Evolutionary conservation across 2,888 invertebrate species (phyloP), one percentile per base, ranked within the genome.

Genomic region (Drosophila birchii): DNA sequence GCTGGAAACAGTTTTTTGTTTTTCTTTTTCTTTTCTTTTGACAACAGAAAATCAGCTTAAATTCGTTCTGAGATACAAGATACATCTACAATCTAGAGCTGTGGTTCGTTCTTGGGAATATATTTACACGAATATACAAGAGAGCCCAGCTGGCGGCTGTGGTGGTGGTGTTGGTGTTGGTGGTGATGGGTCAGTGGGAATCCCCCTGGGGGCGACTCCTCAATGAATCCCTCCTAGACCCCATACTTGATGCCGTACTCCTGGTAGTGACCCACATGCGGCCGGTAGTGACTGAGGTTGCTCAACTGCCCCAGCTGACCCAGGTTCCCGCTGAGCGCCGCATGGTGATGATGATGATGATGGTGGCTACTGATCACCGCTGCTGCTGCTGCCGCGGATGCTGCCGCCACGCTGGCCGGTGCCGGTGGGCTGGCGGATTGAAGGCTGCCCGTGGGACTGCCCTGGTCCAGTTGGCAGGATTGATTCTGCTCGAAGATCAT

Each of bases 191-290:
- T 23, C 16, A 23, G 14, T 6, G 23, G 45, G 29, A 43, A 36
- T 53, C 51, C 51, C 51, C 51, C 29, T 5, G 14, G 43, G 26
- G 20, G 38, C n/a, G 51, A 53, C 51, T 53, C 43, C 16, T 29
- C 20, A 8, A 61, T 89, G 23, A 53, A 53, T 23, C 36, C 51
- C 51, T 53, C 51, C 51, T 91, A 93, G 74, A 92, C 93, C 70
- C 93, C 92, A 83, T 93, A 93, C 77, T 93, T 93, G 68, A 93
- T 92, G 75, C 92, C 93, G 69, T 92, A 93, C 78, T 93, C 93
- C 89, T 93, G 93, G 70, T 93, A 93, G 67, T 92, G 92, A 2
- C 91, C 91, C 55, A 92, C 91, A 68, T 92, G 92, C 36, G 92
- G 91, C 61, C 93, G 88, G 76, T 93, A 93, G 73, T 93, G 93